Base-by-base conservation (phyloP, 2,113 vertebrate genomes). In the Bagarius yarrelli region DNA sequence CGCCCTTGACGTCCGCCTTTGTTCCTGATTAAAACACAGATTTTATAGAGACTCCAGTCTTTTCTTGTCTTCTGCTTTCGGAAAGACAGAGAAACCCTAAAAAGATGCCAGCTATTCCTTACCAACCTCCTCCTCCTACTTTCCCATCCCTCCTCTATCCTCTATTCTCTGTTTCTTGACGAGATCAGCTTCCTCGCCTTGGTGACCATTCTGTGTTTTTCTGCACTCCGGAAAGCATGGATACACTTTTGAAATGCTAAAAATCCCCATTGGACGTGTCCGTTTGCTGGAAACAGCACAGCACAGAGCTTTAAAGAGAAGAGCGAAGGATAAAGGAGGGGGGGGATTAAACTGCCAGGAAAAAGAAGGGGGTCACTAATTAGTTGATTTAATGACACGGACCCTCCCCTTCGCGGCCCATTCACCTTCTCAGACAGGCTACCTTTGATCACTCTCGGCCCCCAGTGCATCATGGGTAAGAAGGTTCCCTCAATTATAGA, bases 231-330 rank as follows among this genome's bases (percentile, higher is more conserved):
- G 83, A 81, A 89, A 87, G 88, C 88, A 87, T 90, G 90, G 91
- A 77, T 85, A 87, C 87, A 90, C 91, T 91, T 93, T 93, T 93
- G 89, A 93, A 92, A 93, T 93, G 92, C 91, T 90, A 92, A 93
- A 91, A 87, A 85, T 89, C 85, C 83, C 76, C 86, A 89, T 91
- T 90, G 83, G 86, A 88, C 81, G 85, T 86, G 87, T 89, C 85
- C 85, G 88, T 89, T 81, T 85, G 88, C 76, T 85, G 81, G 78
- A 88, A 87, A 90, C 87, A 77, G 83, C 85, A 81, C 88, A 87
- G 89, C 87, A 89, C 92, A 91, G 86, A 86, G 87, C 89, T 92
- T 86, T 73, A 84, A 87, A 72, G 47, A 72, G 70, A 32, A 72
- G 52, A 72, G 11, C 4, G 70, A 34, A 9, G 12, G 27, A 16